A percentile compares a stretch with the other conserved stretches of the same genome.
phyloP scores from a whole-genome alignment of 2,888 invertebrate species.

The Pristionchus mayeri region DNA sequence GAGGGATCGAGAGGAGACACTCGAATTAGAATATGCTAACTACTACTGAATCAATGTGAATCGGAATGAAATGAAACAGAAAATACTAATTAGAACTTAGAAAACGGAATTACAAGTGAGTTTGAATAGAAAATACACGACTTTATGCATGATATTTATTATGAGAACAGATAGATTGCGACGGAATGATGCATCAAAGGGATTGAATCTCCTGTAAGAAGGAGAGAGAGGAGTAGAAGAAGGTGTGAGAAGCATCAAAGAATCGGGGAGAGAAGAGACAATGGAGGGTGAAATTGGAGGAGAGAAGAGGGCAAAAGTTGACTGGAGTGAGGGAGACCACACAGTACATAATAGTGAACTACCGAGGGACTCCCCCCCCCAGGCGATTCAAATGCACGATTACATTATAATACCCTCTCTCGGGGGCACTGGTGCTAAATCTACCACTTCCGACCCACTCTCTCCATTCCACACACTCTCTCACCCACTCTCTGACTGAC shows the following conservation, averaged over 20 bases:
- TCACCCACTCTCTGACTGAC: not conserved
- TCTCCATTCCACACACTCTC: not conserved
- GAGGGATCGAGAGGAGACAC: not conserved
- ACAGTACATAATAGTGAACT: slow-evolving; percentile 1
- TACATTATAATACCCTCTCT: not conserved
- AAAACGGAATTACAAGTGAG: too few relatives aligned
- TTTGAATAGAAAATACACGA: too few relatives aligned
- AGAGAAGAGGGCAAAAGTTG: not conserved
- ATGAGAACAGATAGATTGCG: not conserved
- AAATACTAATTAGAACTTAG: too few relatives aligned
- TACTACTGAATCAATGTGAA: too few relatives aligned
- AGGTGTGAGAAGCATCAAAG: not conserved
- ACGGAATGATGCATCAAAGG: not conserved
- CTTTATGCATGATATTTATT: too few relatives aligned
- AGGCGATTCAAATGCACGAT: not conserved
- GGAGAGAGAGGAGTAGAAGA: slow-evolving; percentile 2
- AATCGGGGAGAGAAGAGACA: slow-evolving; percentile 8
- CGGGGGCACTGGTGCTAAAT: not conserved
- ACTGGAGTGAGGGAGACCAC: not conserved
- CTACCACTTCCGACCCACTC: not conserved
- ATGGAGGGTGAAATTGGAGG: slow-evolving; percentile 14
- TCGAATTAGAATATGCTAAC: not conserved
- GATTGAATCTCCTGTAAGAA: not conserved
- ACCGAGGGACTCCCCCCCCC: too few relatives aligned
- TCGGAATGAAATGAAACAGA: too few relatives aligned